Evolutionary conservation across 2,888 invertebrate genomes (phyloP), one percentile per base, ranked within the genome.

Genomic region (Octonoba sinensis): DNA sequence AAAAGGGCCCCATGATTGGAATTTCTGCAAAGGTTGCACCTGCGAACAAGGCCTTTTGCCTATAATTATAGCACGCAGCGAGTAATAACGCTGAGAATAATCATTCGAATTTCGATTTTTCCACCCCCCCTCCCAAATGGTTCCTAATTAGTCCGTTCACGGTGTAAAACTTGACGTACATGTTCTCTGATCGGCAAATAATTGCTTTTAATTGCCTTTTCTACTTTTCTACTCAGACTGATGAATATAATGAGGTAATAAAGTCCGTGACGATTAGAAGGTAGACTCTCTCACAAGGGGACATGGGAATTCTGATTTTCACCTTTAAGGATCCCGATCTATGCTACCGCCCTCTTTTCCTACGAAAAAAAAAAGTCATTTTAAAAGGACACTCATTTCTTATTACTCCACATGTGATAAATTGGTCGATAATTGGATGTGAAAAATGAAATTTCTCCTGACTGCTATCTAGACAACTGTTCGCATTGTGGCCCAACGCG

Each of bases 151-250:
- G 77, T 54, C 66, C 72, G 78, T 79, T 72, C 60, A 59, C 74
- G 44, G n/a, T 62, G 62, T 20, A 62, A 62, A 62, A 46, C 44
- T 64, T 71, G 49, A 60, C 60, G 71, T 71, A 78, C 77, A 64
- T 71, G 65, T 46, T 16, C 12, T 44, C 57, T 65, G 71, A 78
- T 78, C 77, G 77, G 59, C 56, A 78, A 78, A 78, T 78, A 78
- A 78, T 78, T 78, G 71, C 77, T 78, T 78, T 78, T 79, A 79
- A 79, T 79, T 79, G 78, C 78, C 57, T 72, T 76, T 72, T 60
- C 78, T 79, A 24, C 60, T 60, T 65, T 67, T 67, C 60, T 72
- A 72, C 46, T 65, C n/a, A 8, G 36, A 16, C 44, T 24, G 62
- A 18, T 54, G 65, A 64, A n/a, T 70, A 51, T 77, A 51, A 69